Base-by-base conservation (phyloP, 2,797 vertebrate species). In the Tapirus indicus region DNA sequence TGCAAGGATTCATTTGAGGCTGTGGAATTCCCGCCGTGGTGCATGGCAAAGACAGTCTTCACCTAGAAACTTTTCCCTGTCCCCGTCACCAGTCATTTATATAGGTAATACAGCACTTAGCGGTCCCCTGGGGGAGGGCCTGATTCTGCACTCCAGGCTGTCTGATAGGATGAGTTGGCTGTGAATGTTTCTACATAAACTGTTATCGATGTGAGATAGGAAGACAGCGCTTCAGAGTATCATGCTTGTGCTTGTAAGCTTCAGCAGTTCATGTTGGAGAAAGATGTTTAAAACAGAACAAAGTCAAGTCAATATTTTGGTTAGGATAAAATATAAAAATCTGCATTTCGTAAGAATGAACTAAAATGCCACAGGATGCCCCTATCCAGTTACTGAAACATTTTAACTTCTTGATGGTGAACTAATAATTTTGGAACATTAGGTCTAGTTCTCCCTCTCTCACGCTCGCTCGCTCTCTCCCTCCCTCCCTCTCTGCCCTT, bases 381-480 rank as follows among this genome's bases (percentile, higher is more conserved):
- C 16, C 9, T 78, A 18, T 66, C 41, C 13, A 58, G 25, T 47
- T 56, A n/a, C 2, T 5, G 23, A 78, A 78, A 58, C 1, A 4
- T 78, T 69, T 72, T 66, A 27, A n/a, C 9, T 47, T 87, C 64
- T 41, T 44, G 20, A 25, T 52, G 47, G 25, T 62, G 14, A 69
- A 32, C 77, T 60, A 35, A 60, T 11, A 66, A 27, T 66, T 86
- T 77, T 7, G 44, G 25, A n/a, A 86, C 12, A 8, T 14, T 32
- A 79, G 13, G 14, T 62, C 29, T 71, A 3, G 21, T 14, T 21
- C 25, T 38, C 5, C 44, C 52, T 79, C 38, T 38, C 38, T 38
- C 38, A 38, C 4, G 38, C 38, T 38, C 38, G 38, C 7, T 6
- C 1, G 5, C 13, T 16, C 32, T 5, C 4, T 38, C 2, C 5